Evolutionary conservation across 2,888 invertebrate species (phyloP).

Genomic region (Euspilapteryx auroguttella): DNA sequence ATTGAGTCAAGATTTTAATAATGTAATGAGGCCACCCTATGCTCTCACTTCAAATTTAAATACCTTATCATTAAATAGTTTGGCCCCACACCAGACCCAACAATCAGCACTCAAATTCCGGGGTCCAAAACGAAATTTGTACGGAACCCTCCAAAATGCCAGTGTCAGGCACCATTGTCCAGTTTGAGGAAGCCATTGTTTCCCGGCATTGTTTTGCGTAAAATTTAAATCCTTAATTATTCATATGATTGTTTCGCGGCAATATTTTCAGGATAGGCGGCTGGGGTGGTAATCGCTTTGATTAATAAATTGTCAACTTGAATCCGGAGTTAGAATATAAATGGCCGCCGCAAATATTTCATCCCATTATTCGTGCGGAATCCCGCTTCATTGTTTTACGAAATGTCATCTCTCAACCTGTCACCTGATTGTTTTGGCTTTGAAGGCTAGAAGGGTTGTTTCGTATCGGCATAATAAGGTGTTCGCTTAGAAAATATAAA

Average conservation of each 20-base stretch:
- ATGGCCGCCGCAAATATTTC: slow-evolving; percentile 59
- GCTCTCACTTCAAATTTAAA: too few species aligned
- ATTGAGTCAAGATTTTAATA: too few species aligned
- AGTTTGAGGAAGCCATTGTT: slow-evolving; percentile 51
- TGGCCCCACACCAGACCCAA: too few species aligned
- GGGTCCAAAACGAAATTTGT: too few species aligned
- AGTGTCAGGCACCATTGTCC: slow-evolving; percentile 51
- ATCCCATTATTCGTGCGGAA: slow-evolving; percentile 48
- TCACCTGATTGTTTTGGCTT: slow-evolving; percentile 48
- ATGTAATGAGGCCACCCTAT: too few species aligned
- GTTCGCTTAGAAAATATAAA: too few species aligned
- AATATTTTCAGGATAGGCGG: slow-evolving; percentile 58
- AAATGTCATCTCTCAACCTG: slow-evolving; percentile 54
- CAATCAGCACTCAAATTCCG: too few species aligned
- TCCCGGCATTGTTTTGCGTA: slow-evolving; percentile 55
- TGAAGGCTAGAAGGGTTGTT: too few species aligned
- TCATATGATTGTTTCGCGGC: slow-evolving; percentile 56
- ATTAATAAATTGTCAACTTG: slow-evolving; percentile 63
- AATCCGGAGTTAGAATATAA: slow-evolving; percentile 57
- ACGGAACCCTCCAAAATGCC: slow-evolving; percentile 35
- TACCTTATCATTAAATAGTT: too few species aligned
- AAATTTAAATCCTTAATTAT: slow-evolving; percentile 61
- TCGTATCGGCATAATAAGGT: too few species aligned
- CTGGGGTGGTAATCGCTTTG: slow-evolving; percentile 58
- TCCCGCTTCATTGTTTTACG: slow-evolving; percentile 53